Conservation (phyloP, 2,113 vertebrate genomes). For the Cryptotis parvus region DNA sequence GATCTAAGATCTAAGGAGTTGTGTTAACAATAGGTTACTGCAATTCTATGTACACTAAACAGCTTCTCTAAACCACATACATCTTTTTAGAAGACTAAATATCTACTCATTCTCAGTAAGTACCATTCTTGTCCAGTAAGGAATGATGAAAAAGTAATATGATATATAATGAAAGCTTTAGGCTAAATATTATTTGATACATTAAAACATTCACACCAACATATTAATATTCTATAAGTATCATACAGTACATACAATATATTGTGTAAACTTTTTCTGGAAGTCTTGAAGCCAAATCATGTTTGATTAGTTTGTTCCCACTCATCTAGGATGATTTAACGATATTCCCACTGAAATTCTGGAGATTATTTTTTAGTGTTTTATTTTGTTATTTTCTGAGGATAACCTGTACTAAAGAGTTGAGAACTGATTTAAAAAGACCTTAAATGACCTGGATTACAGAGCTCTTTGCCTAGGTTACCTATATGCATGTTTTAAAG, state of each 20-base stretch:
- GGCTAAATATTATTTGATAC: constrained; percentile 16
- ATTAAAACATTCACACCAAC: not conserved
- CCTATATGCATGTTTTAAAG: not conserved
- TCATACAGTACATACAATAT: too few relatives aligned
- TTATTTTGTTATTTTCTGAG: not conserved
- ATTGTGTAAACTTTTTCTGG: constrained; percentile 26
- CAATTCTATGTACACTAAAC: not conserved
- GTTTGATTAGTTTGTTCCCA: not conserved
- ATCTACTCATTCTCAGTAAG: not conserved
- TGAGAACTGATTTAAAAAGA: constrained; percentile 39
- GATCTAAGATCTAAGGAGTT: constrained; percentile 24
- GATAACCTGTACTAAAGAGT: constrained; percentile 39
- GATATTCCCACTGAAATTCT: constrained; percentile 10
- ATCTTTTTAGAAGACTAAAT: constrained; percentile 21
- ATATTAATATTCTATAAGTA: not conserved
- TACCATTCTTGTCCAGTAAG: constrained; percentile 16
- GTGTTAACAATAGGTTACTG: constrained; percentile 4
- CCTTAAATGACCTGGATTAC: not conserved
- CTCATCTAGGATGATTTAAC: constrained; percentile 12
- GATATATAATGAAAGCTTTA: constrained; percentile 20
- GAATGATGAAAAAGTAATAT: not conserved
- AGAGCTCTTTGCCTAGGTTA: constrained; percentile 19
- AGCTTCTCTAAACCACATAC: not conserved
- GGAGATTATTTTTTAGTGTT: not conserved
- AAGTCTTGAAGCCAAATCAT: constrained; percentile 35